These are phyloP conservation scores for Heterodera filipjevi DNA, from an alignment of 2,888 invertebrate species.

Conservation along the genomic window DNA sequence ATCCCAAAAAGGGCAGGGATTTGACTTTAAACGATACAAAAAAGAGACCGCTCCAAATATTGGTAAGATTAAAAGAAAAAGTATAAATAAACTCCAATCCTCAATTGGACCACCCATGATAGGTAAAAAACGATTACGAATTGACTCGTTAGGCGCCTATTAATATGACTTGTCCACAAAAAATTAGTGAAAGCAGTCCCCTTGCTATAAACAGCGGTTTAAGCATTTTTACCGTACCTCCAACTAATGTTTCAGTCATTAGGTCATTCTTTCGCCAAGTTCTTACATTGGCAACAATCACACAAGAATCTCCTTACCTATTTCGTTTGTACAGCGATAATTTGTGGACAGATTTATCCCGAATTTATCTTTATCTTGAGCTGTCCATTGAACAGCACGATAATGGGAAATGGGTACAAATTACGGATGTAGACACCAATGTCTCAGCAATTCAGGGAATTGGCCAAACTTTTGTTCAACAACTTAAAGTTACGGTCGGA, in stretches of 20 bases:
- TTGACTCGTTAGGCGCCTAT: neutral
- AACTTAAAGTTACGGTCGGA: no score
- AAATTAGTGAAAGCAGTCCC: slow-evolving; percentile 12
- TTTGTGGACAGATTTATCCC: slow-evolving; percentile 31
- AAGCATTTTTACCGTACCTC: slow-evolving; percentile 27
- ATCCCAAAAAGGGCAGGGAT: neutral
- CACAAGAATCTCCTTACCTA: slow-evolving; percentile 25
- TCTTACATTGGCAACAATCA: slow-evolving; percentile 24
- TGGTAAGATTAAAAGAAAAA: neutral
- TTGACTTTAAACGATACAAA: slow-evolving; percentile 17
- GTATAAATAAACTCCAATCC: neutral
- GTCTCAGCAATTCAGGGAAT: slow-evolving; percentile 17
- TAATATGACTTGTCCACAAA: slow-evolving; percentile 7
- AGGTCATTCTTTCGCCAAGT: slow-evolving; percentile 20
- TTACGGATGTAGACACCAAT: neutral
- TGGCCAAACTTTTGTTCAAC: slow-evolving; percentile 32
- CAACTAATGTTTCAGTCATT: slow-evolving; percentile 28
- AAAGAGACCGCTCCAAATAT: neutral
- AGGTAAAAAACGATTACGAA: neutral
- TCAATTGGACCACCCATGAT: neutral
- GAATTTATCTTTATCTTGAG: slow-evolving; percentile 18
- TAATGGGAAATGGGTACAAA: slow-evolving; percentile 1
- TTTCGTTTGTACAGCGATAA: slow-evolving; percentile 28
- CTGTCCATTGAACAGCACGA: slow-evolving; percentile 24
- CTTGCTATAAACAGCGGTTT: slow-evolving; percentile 11